These are phyloP conservation scores for Aurelia sp. DNA, from an alignment of 30 jellyfish, hydroid and myxozoan species.

Conservation along the genomic window DNA sequence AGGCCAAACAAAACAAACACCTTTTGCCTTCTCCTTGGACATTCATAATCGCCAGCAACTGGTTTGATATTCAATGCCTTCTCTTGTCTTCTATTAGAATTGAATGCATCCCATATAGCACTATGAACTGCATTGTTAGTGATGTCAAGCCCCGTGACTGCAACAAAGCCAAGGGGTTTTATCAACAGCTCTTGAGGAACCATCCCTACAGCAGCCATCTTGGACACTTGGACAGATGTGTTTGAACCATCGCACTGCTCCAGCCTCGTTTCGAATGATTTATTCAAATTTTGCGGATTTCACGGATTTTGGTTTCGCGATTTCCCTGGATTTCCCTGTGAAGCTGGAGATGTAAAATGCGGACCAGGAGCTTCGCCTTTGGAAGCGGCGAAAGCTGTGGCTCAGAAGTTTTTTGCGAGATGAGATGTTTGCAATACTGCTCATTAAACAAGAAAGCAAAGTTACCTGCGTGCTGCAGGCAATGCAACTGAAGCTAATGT, in stretches of 20 bases:
- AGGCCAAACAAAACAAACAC: not conserved
- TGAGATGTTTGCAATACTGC: not conserved
- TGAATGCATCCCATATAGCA: constrained; percentile 97
- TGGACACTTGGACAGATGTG: no score
- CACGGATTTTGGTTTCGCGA: no score
- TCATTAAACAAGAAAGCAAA: not conserved
- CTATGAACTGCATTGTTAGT: constrained; percentile 90
- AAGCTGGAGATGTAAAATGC: not conserved
- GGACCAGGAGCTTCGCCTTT: not conserved
- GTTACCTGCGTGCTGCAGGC: not conserved
- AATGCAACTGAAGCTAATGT: no score
- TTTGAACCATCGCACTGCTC: not conserved
- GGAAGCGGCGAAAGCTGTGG: not conserved
- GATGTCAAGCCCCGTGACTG: constrained; percentile 89
- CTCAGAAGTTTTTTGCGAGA: not conserved
- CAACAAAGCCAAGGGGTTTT: constrained; percentile 91
- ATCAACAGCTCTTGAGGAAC: constrained; percentile 83
- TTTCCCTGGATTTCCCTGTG: not conserved
- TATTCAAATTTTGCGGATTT: no score
- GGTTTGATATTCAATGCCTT: constrained; percentile 83
- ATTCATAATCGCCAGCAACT: constrained; percentile 89
- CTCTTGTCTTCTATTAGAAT: constrained; percentile 87
- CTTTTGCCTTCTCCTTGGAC: constrained; percentile 89
- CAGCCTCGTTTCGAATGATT: constrained; percentile 14
- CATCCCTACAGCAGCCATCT: constrained; percentile 76